Base-by-base conservation (phyloP, 2,797 vertebrate genomes). In the Helarctos malayanus region DNA sequence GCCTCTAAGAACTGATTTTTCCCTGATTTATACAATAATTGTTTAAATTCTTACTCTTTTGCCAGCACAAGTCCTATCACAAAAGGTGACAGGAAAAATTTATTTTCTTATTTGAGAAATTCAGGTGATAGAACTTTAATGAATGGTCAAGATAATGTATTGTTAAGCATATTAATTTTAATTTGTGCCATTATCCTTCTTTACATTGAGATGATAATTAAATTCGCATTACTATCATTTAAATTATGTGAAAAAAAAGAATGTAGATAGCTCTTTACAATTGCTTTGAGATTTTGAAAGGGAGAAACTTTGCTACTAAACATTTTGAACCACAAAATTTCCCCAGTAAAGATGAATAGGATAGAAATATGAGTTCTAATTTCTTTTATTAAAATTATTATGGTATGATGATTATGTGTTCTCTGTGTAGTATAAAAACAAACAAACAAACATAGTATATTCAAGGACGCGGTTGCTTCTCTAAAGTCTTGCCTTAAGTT, bases 361-460 rank as follows among this genome's bases (percentile, higher is more conserved):
- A 9, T 87, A 95, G 23, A 90, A 94, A 47, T 54, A 56, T 13
- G 25, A 87, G 13, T 73, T 94, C 4, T n/a, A 45, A 16, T 88
- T 89, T 52, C 4, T 96, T 89, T 91, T 12, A 65, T 86, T 91
- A 75, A 79, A 96, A 49, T 90, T 85, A 54, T 95, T 54, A 35
- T 47, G 8, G 0, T 2, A 82, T 95, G 1, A 73, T 41, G 75
- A 68, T 61, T 87, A 86, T 79, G 6, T 49, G 0, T 35, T 92
- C 8, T 92, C 32, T 92, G 7, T 88, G 1, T 47, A 38, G 19
- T 23, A 95, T 41, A 41, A 41, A 41, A 41, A 41, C 41, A 41
- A 41, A 41, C 41, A 73, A 27, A 84, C 91, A 92, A 92, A 10
- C 3, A 57, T 38, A 54, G 23, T 12, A 56, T 79, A 89, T 69